Percentiles rank a stretch among this genome's conserved stretches.
phyloP scores from a whole-genome alignment of 53 echinoderm and acorn worm genomes.

The Paracentrotus lividus region DNA sequence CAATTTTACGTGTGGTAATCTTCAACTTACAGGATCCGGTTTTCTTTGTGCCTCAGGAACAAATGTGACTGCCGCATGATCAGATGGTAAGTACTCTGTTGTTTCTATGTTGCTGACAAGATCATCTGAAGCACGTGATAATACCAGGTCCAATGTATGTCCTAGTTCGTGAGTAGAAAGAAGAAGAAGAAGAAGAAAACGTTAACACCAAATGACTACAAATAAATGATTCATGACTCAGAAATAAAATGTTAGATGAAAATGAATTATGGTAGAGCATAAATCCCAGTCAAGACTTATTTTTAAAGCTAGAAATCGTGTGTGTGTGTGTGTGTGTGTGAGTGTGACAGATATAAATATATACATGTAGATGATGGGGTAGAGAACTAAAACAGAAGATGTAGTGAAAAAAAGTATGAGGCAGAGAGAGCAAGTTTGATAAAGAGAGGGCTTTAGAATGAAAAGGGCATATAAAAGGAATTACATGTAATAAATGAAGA shows the following conservation, averaged over 20 bases:
- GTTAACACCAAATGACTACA: too few species aligned
- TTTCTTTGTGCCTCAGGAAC: not conserved
- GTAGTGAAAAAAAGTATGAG: not conserved
- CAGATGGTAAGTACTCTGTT: not conserved
- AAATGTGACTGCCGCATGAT: not conserved
- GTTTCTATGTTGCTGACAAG: not conserved
- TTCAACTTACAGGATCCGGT: not conserved
- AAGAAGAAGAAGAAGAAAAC: too few species aligned
- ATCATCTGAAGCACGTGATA: constrained; percentile 15
- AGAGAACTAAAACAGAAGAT: not conserved
- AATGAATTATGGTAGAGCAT: too few species aligned
- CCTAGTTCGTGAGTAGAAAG: not conserved
- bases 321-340: too few species aligned
- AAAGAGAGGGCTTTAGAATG: too few species aligned
- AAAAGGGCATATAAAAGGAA: too few species aligned
- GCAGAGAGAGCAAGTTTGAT: not conserved
- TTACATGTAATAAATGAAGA: too few species aligned
- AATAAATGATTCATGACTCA: too few species aligned
- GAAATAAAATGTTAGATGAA: too few species aligned
- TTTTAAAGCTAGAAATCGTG: too few species aligned
- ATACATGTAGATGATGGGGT: not conserved
- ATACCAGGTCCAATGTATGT: constrained; percentile 29
- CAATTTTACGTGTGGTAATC: not conserved
- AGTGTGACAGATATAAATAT: not conserved
- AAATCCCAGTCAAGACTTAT: too few species aligned